Base-by-base conservation (phyloP, 2,113 vertebrate genomes). In the Cinclus cinclus region DNA sequence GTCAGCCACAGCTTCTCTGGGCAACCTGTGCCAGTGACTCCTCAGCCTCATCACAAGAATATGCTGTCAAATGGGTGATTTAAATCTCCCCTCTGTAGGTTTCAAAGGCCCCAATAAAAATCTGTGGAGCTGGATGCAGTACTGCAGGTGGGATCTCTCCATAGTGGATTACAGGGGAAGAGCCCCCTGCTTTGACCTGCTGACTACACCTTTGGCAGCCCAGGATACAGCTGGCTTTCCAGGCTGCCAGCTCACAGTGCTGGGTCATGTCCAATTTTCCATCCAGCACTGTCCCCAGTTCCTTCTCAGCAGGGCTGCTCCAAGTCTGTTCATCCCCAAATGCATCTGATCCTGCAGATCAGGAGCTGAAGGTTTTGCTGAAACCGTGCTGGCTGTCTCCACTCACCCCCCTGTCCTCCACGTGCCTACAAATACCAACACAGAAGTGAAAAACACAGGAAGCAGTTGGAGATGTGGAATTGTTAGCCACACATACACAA, bases 31-130 rank as follows among this genome's bases (percentile, higher is more conserved):
- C 35, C 68, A 39, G 19, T 30, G 19, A 15, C 27, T 25, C 35
- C 25, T 18, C 7, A 8, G 7, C 16, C 22, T 63, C 58, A 41
- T 50, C 46, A 7, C 9, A n/a, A 7, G 52, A 63, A 41, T 12
- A 21, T 0, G 2, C 17, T 27, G 2, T 3, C 30, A 27, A n/a
- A 63, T 52, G 47, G 21, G 0, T 1, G 3, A 12, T 27, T 50
- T 5, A 44, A 64, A 44, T 11, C 39, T 35, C 39, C 5, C 9
- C 9, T 69, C 64, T n/a, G 10, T 4, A 22, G n/a, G 44, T 39
- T 49, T 28, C 42, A 49, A 49, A 49, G 42, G 23, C 13, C 17
- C 6, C 28, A 18, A 18, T n/a, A 49, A 14, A 69, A 41, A 41
- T 14, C 35, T 49, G 14, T 18, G 59, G 64, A 41, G 53, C 35